These are phyloP conservation scores for Ips typographus DNA, from an alignment of 1,140 invertebrate species.

Conservation along the genomic window DNA sequence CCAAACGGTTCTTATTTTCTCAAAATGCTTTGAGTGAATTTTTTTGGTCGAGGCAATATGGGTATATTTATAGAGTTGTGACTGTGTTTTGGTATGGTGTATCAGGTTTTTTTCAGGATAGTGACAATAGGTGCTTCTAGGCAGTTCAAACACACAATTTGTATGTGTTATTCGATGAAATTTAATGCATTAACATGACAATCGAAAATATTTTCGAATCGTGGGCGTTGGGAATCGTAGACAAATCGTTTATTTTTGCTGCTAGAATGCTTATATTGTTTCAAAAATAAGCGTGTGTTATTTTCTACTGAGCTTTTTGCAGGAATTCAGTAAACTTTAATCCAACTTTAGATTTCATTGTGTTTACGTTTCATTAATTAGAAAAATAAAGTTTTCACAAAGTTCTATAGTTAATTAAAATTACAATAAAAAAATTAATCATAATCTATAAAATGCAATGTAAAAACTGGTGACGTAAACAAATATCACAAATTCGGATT, in stretches of 20 bases:
- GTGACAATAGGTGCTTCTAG: too few relatives aligned
- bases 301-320: constrained; percentile 2
- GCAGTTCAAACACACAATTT: too few relatives aligned
- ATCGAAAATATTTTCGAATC: neutral
- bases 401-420: neutral
- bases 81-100: too few relatives aligned
- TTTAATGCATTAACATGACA: too few relatives aligned
- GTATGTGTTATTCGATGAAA: too few relatives aligned
- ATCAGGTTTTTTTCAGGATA: too few relatives aligned
- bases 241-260: constrained; percentile 10
- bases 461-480: constrained; percentile 11
- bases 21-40: too few relatives aligned
- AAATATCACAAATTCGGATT: constrained; percentile 29
- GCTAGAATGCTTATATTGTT: constrained; percentile 14
- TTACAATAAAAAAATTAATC: neutral
- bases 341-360: too few relatives aligned
- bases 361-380: too few relatives aligned
- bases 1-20: constrained; percentile 24
- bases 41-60: too few relatives aligned
- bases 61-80: too few relatives aligned
- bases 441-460: neutral
- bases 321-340: neutral
- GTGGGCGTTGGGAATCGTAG: constrained; percentile 3
- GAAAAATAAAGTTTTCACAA: neutral
- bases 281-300: constrained; percentile 17